Evolutionary conservation across 1,140 invertebrate species (phyloP), one percentile per base, ranked within the genome.

Genomic region (Diabrotica undecimpunctata): DNA sequence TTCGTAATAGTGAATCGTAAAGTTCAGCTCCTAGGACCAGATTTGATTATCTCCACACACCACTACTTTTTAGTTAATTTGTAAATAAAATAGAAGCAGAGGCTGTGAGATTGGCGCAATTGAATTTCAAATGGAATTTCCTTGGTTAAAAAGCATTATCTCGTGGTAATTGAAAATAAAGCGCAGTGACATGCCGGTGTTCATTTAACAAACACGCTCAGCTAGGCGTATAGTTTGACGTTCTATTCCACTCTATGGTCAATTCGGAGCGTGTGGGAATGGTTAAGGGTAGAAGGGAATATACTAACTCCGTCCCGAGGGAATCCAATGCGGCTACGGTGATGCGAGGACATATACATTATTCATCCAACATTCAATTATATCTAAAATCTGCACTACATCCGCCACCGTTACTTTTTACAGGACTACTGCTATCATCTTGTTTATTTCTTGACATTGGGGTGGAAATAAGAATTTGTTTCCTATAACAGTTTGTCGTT

Each of bases 311-410:
- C 54, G 54, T 72, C 71, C 69, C 71, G 58, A 36, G 71, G 65
- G 71, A 67, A 8, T 54, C 58, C 57, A 65, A 65, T 64, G 65
- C 64, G 63, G 65, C 59, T 39, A 59, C 63, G 62, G 61, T 65
- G 63, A 59, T 54, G 54, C 61, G 69, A 67, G 66, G 66, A 70
- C 64, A 67, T 64, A 72, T 72, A 67, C 66, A 72, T 72, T 72
- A 72, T 72, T 72, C 71, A 72, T 71, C 65, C 65, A 64, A 71
- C 67, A 70, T 72, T 72, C 71, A 72, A 72, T 72, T 72, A 72
- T 72, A 68, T 70, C 69, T 69, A 67, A 67, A 72, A 72, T 71
- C 65, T 71, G 62, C 66, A 71, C 67, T 39, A 51, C 46, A 61
- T 61, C 25, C 25, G 14, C 11, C 41, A 12, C 37, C 35, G 12